Evolutionary conservation across 2,113 vertebrate genomes (phyloP), one percentile per base, ranked within the genome.

Genomic region (Hypomesus transpacificus): DNA sequence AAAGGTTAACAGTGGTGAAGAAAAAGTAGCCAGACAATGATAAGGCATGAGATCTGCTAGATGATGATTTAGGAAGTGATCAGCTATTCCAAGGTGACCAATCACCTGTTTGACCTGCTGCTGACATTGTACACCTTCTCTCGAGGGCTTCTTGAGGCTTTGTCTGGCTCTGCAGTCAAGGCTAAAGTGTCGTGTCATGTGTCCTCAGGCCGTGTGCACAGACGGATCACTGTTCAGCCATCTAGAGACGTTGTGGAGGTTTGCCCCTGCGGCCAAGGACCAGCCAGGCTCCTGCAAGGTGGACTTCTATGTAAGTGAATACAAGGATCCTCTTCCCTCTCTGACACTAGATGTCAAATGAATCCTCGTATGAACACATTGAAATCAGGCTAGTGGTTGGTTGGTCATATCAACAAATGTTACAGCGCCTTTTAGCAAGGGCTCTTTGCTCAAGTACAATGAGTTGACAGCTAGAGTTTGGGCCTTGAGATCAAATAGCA

Each of bases 171-270:
- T 2, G 6, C 7, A 56, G 52, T 2, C 20, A 22, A 17, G 62
- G n/a, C 50, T 4, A 61, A 24, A n/a, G 31, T 20, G 14, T 4
- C 54, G 58, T 61, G 22, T 60, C 16, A 75, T 31, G 34, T 69
- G 71, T 22, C 75, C 80, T 76, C 86, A 94, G 93, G 93, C 91
- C 0, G 82, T 93, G 64, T 93, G 92, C 58, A 90, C 82, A 16
- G 85, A 93, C 1, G 89, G 91, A 11, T 87, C 84, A 21, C 86
- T 94, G 63, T 94, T 94, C 85, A 92, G 84, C 68, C 91, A 94
- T 76, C 87, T 94, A 26, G 93, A 94, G 80, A 94, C 92, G 0
- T 16, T 90, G 54, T 94, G 93, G 93, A 83, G 85, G 66, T 93
- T 94, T 74, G 46, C 84, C 18, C 89, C 92, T 18, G 91, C 80